Conservation (phyloP, 2,797 vertebrate genomes). For the Eulemur albifrons region DNA sequence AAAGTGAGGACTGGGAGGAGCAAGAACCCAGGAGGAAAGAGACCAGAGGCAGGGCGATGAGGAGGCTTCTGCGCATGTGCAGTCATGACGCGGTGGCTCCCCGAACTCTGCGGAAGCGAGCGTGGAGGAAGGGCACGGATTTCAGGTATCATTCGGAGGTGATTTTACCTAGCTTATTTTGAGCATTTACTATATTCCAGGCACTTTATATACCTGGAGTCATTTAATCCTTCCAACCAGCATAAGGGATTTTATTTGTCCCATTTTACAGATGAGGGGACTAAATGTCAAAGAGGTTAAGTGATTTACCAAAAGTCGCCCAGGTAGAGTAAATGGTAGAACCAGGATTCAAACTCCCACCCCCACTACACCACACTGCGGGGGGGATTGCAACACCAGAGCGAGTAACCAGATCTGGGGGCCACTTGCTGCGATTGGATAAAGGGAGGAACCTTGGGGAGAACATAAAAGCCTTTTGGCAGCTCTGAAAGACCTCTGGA, state of each 20-base stretch:
- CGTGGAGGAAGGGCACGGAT: background rate
- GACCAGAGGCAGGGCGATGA: background rate
- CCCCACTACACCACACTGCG: background rate
- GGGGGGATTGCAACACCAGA: background rate
- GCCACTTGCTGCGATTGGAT: background rate
- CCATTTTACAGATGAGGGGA: background rate
- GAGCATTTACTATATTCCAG: background rate
- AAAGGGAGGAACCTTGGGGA: background rate
- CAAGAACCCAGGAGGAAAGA: background rate
- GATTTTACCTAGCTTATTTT: background rate
- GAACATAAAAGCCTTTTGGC: background rate
- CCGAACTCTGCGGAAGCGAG: background rate
- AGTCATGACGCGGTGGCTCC: rapidly evolving
- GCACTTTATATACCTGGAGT: background rate
- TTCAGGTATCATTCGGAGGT: background rate
- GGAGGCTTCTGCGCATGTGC: background rate
- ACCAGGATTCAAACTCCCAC: background rate
- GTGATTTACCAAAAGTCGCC: background rate
- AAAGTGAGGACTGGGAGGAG: background rate
- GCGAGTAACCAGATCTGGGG: background rate
- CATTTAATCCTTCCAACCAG: background rate
- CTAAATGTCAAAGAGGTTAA: background rate
- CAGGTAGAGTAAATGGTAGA: background rate
- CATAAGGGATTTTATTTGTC: background rate
- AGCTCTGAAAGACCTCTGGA: background rate